Percentiles rank a stretch among this genome's conserved stretches.
Evolutionary conservation across 2,888 invertebrate genomes (phyloP).

Genomic region (Ectemnius lituratus): DNA sequence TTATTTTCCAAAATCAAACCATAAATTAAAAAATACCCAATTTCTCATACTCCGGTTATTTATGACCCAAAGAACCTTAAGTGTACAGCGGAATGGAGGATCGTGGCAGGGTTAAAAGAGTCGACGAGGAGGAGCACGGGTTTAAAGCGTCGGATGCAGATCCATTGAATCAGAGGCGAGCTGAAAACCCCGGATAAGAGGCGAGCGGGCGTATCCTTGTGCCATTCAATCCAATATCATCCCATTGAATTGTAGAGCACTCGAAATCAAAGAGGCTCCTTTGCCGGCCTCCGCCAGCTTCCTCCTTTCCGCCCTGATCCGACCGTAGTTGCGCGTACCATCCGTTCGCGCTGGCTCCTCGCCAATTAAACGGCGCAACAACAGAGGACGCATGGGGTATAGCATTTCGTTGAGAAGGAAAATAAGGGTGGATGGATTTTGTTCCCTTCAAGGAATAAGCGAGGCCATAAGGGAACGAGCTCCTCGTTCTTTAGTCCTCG

Average conservation of each 20-base stretch:
- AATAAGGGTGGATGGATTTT: not conserved
- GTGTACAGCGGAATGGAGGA: too few species aligned
- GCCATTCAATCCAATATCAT: constrained; percentile 1
- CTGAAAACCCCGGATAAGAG: constrained; percentile 3
- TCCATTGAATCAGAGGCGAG: not conserved
- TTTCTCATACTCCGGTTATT: too few species aligned
- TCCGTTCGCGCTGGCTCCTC: not conserved
- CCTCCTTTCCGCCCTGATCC: not conserved
- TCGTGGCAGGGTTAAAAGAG: not conserved
- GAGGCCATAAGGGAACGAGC: too few species aligned
- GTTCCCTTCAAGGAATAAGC: not conserved
- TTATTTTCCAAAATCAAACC: too few species aligned
- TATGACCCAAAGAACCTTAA: too few species aligned
- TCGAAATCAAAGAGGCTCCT: constrained; percentile 5
- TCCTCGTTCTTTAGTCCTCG: too few species aligned
- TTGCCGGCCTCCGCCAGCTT: not conserved
- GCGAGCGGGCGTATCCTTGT: constrained; percentile 1
- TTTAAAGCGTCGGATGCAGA: not conserved
- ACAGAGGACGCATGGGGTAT: not conserved
- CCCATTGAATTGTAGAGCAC: not conserved
- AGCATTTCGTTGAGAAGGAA: not conserved
- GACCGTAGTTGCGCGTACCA: not conserved
- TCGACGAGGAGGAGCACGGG: not conserved
- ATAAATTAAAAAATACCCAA: too few species aligned
- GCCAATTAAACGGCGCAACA: constrained; percentile 10